Percentiles rank a stretch among this genome's conserved stretches.
These are phyloP conservation scores for Rhinolophus ferrumequinum DNA, from an alignment of 2,113 vertebrate genomes.

Conservation along the genomic window DNA sequence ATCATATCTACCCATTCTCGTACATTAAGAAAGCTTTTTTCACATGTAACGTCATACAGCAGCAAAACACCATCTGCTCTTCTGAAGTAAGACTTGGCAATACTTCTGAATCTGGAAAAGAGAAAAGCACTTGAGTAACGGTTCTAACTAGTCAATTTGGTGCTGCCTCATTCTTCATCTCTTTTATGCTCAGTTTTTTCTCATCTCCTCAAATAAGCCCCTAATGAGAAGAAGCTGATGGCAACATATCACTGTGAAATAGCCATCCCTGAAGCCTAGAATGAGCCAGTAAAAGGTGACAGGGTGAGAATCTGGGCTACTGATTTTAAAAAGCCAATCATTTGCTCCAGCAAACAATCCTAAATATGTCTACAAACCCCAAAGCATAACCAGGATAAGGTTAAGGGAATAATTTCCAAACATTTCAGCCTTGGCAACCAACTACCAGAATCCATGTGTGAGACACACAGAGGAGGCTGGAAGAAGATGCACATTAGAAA, in stretches of 20 bases:
- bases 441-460: not conserved
- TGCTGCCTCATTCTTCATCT: not conserved
- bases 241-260: not conserved
- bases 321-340: not conserved
- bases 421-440: not conserved
- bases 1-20: conserved; percentile 98
- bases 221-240: not conserved
- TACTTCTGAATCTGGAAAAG: conserved; percentile 93
- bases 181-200: not conserved
- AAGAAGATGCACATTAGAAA: not conserved
- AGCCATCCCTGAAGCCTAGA: not conserved
- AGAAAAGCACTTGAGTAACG: not conserved
- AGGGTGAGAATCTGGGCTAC: not conserved
- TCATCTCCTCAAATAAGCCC: not conserved
- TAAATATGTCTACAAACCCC: not conserved
- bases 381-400: not conserved
- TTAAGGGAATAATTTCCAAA: not conserved
- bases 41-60: conserved; percentile 95
- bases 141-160: not conserved
- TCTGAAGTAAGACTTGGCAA: conserved; percentile 98
- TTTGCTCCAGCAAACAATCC: not conserved
- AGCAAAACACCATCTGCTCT: conserved; percentile 96
- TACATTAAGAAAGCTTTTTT: conserved; percentile 95
- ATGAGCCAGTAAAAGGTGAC: not conserved
- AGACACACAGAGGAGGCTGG: not conserved